Evolutionary conservation across 2,888 invertebrate species (phyloP), one percentile per base, ranked within the genome.

Genomic region (Tenthredo scrophulariae): DNA sequence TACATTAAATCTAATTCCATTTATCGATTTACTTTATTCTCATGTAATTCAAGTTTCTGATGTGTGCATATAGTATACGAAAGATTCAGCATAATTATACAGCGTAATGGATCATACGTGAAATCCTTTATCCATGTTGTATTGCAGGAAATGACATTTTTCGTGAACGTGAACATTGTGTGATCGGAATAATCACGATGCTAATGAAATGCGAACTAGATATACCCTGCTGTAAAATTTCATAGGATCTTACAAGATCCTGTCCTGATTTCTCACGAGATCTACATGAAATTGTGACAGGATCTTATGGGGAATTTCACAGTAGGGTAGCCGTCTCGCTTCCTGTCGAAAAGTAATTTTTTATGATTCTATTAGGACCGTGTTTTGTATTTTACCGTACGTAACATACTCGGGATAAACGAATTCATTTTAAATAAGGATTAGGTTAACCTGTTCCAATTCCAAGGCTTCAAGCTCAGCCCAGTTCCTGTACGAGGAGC

Each of bases 371-470:
- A 15, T 33, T 33, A 33, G 5, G 2, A 26, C 18, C 33, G 67
- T 33, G 67, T 67, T 33, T 33, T 33, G 33, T 26, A 67, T 29
- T 67, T 67, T 7, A 67, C 13, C 54, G 7, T 37, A 37, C n/a
- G 54, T 62, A 22, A 62, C 22, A 26, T 13, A 62, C 62, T 22
- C 22, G 10, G 26, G 62, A 26, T 22, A 10, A 22, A 62, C 62
- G 26, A 62, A 67, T 67, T 67, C 67, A 67, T 67, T 67, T 67
- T 33, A 33, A 67, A 67, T 67, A 67, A 29, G 67, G 67, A 67
- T 67, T 33, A 67, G 67, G 67, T 67, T 67, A 67, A 67, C 67
- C 67, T 67, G 67, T 67, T 33, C 67, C 67, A 67, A 67, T 67
- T 67, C 18, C 67, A 29, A 67, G 67, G 29, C 67, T 67, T 67